Conservation (phyloP, 2,797 vertebrate species). For the Peromyscus melanophrys region DNA sequence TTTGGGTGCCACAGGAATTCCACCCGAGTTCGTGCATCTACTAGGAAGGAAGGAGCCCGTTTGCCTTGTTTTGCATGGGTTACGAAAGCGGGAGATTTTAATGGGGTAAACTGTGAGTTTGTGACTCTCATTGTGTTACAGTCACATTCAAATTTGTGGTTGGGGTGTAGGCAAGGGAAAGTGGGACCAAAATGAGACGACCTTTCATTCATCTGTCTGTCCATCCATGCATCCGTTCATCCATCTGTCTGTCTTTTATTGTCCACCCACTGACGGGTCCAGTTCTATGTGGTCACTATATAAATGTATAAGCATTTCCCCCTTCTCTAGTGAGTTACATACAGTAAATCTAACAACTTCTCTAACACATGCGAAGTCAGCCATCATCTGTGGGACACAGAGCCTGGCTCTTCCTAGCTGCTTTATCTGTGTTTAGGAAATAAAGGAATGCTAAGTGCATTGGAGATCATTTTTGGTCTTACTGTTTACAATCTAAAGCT, state of each 20-base stretch:
- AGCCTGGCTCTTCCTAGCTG: neutral
- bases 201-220: neutral
- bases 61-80: constrained; percentile 18
- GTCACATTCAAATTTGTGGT: neutral
- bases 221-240: neutral
- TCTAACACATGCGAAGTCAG: neutral
- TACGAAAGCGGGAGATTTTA: constrained; percentile 62
- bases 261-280: neutral
- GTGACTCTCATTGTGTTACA: constrained; percentile 41
- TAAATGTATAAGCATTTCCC: neutral
- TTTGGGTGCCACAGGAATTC: constrained; percentile 76
- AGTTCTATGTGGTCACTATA: neutral
- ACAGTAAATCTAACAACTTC: constrained; percentile 34
- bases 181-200: neutral
- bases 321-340: constrained; percentile 26
- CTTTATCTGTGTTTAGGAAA: constrained; percentile 49
- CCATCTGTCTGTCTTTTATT: neutral
- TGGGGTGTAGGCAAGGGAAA: constrained; percentile 8
- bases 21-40: constrained; percentile 47
- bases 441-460: constrained; percentile 10
- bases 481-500: constrained; percentile 55
- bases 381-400: neutral
- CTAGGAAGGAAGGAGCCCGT: constrained; percentile 38
- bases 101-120: constrained; percentile 36
- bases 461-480: constrained; percentile 39